phyloP scores from a whole-genome alignment of 2,113 vertebrate genomes.

The Dipodomys ordii region DNA sequence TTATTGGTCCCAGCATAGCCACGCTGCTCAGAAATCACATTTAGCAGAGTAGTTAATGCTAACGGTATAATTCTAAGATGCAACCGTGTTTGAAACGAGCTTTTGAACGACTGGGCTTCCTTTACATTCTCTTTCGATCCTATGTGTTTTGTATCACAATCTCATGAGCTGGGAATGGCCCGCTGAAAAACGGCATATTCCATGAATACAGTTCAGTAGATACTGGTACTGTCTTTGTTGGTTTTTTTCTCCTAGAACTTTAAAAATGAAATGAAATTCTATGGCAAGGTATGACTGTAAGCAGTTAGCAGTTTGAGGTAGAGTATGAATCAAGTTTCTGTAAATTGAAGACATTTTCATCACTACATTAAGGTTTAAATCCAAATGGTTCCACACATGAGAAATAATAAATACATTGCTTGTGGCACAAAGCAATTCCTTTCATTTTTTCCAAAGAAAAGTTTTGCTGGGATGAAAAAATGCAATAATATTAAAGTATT shows the following conservation, averaged over 20 bases:
- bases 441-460: not conserved
- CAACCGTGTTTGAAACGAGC: conserved; percentile 87
- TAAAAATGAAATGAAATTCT: conserved; percentile 51
- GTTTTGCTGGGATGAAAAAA: conserved; percentile 23
- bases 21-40: conserved; percentile 91
- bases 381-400: conserved; percentile 50
- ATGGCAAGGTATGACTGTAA: conserved; percentile 58
- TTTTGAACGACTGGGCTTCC: conserved; percentile 64
- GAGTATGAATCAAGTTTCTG: conserved; percentile 70
- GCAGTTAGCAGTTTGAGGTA: conserved; percentile 33
- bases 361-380: conserved; percentile 47
- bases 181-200: conserved; percentile 5
- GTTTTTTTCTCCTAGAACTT: conserved; percentile 54
- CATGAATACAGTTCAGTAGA: conserved; percentile 29
- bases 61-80: conserved; percentile 88
- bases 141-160: conserved; percentile 46
- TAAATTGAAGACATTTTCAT: conserved; percentile 69
- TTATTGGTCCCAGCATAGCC: conserved; percentile 96
- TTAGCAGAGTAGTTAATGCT: conserved; percentile 91
- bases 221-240: not conserved
- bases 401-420: conserved; percentile 70
- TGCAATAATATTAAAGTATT: not conserved
- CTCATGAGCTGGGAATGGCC: conserved; percentile 36
- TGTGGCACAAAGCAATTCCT: conserved; percentile 46
- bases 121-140: conserved; percentile 49